phyloP scores from a whole-genome alignment of 2,888 invertebrate genomes.

The Hipparchia sbordonii region DNA sequence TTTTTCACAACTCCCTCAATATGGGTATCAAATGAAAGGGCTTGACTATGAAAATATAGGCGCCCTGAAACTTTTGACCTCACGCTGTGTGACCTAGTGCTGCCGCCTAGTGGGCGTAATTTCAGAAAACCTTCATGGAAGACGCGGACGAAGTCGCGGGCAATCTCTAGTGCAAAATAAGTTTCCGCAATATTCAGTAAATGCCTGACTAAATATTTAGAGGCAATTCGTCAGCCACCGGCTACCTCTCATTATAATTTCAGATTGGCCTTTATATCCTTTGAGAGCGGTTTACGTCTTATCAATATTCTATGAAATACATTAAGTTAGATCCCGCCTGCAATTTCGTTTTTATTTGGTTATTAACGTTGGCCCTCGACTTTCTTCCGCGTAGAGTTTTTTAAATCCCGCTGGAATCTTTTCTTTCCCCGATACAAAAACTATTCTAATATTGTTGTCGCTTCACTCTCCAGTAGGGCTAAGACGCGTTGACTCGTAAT shows the following conservation, averaged over 20 bases:
- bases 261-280: slow-evolving; percentile 40
- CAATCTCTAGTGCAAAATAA: not conserved
- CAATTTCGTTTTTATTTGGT: slow-evolving; percentile 9
- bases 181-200: slow-evolving; percentile 13
- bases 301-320: slow-evolving; percentile 34
- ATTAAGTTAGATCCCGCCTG: slow-evolving; percentile 12
- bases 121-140: not conserved
- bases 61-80: too few relatives aligned
- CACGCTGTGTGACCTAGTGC: too few relatives aligned
- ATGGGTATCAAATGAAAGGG: too few relatives aligned
- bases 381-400: too few relatives aligned
- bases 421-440: not conserved
- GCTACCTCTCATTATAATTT: slow-evolving; percentile 40
- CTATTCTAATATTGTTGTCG: not conserved
- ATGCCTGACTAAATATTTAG: slow-evolving; percentile 28
- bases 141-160: too few relatives aligned
- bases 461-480: too few relatives aligned
- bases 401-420: too few relatives aligned
- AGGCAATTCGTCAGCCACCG: slow-evolving; percentile 24
- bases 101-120: too few relatives aligned
- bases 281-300: slow-evolving; percentile 32
- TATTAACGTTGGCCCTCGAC: not conserved
- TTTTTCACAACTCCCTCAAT: too few relatives aligned
- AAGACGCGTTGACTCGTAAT: too few relatives aligned
- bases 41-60: too few relatives aligned